Evolutionary conservation across 2,888 invertebrate species (phyloP).

Genomic region (Drosophila multiciliata): DNA sequence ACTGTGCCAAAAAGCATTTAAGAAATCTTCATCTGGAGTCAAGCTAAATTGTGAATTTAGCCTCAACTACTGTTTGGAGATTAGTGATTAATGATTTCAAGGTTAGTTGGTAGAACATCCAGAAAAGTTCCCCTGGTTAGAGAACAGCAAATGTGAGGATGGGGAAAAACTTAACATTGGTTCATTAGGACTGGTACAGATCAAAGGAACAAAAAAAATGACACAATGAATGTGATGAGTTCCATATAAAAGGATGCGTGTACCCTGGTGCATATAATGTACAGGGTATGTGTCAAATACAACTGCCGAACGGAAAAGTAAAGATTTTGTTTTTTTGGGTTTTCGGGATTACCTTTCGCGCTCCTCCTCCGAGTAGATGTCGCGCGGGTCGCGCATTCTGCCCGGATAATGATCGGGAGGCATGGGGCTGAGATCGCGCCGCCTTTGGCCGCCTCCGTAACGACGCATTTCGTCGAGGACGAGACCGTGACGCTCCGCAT

Average conservation of each 20-base stretch:
- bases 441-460: slow-evolving; percentile 80
- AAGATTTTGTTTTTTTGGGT: neutral
- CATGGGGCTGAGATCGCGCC: slow-evolving; percentile 81
- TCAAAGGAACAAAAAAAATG: too few species aligned
- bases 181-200: too few species aligned
- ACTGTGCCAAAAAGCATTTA: neutral
- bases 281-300: neutral
- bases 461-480: slow-evolving; percentile 81
- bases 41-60: neutral
- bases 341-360: slow-evolving; percentile 70
- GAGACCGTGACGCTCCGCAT: slow-evolving; percentile 76
- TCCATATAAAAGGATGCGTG: neutral
- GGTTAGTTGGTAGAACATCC: neutral
- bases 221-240: too few species aligned
- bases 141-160: too few species aligned
- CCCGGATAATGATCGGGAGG: slow-evolving; percentile 78
- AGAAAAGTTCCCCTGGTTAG: neutral
- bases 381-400: slow-evolving; percentile 79
- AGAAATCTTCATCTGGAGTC: neutral
- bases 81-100: neutral
- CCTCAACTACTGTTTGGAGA: neutral
- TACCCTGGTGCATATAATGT: neutral
- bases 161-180: too few species aligned
- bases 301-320: neutral
- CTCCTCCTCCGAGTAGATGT: slow-evolving; percentile 83